These are phyloP conservation scores for Trichogramma dendrolimi DNA, from an alignment of 2,888 invertebrate genomes.

Conservation along the genomic window DNA sequence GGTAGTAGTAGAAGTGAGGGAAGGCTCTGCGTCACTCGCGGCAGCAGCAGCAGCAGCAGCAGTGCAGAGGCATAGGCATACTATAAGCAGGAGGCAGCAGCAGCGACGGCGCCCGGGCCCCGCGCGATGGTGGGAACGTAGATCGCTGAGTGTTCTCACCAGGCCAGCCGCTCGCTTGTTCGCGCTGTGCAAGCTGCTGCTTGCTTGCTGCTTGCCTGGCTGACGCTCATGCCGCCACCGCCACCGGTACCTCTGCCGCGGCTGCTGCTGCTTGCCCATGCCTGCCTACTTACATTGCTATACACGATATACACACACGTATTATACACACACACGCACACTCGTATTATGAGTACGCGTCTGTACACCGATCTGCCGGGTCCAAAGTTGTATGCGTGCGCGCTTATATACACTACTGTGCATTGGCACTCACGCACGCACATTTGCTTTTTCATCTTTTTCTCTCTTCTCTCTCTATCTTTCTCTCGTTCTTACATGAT, in stretches of 20 bases:
- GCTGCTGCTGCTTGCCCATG: slow-evolving; percentile 29
- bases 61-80: slow-evolving; percentile 21
- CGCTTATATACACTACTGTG: background rate
- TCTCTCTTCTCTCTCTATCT: background rate
- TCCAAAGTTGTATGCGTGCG: slow-evolving; percentile 9
- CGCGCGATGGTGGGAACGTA: slow-evolving; percentile 52
- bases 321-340: slow-evolving; percentile 2
- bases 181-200: slow-evolving; percentile 36
- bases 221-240: slow-evolving; percentile 35
- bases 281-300: slow-evolving; percentile 20
- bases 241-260: slow-evolving; percentile 25
- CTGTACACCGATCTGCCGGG: background rate
- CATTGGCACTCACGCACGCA: background rate
- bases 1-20: slow-evolving; percentile 17
- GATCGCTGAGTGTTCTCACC: slow-evolving; percentile 51
- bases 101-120: slow-evolving; percentile 36
- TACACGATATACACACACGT: slow-evolving; percentile 19
- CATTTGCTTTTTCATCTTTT: background rate
- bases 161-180: slow-evolving; percentile 41
- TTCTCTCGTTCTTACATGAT: background rate
- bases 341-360: too few relatives aligned
- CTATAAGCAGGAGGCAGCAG: slow-evolving; percentile 29
- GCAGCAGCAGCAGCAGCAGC: slow-evolving; percentile 11
- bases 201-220: slow-evolving; percentile 25
- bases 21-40: slow-evolving; percentile 25